phyloP scores from a whole-genome alignment of 2,113 vertebrate genomes.

The Saccopteryx leptura region DNA sequence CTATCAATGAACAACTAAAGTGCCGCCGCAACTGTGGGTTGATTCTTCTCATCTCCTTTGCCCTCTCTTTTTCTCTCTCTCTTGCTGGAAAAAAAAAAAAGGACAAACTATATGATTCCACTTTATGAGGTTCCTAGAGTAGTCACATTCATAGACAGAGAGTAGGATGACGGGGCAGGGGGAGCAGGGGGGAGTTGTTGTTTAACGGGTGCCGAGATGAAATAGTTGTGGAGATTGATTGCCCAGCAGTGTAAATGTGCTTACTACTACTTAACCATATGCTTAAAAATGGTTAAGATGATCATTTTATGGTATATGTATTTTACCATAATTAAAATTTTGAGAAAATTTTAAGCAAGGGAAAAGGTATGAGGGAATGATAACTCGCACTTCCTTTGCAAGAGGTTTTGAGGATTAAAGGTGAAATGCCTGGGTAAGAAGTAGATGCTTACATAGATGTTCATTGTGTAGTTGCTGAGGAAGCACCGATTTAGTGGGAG shows the following conservation, averaged over 20 bases:
- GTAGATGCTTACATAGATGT: neutral
- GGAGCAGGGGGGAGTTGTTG: neutral
- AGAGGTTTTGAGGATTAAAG: neutral
- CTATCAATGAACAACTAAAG: too few relatives aligned
- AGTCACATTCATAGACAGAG: too few relatives aligned
- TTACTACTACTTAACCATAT: neutral
- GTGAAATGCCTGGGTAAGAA: neutral
- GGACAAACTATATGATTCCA: neutral
- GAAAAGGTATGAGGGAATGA: too few relatives aligned
- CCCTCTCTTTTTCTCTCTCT: too few relatives aligned
- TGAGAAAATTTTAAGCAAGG: neutral
- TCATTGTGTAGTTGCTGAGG: neutral
- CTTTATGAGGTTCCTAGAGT: too few relatives aligned
- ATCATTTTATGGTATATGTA: neutral
- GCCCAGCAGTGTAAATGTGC: fast-evolving
- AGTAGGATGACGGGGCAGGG: neutral
- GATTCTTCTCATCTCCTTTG: too few relatives aligned
- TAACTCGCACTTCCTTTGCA: neutral
- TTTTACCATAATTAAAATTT: neutral
- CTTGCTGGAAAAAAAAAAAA: neutral
- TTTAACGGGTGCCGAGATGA: neutral
- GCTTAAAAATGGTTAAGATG: neutral
- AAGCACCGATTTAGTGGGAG: neutral
- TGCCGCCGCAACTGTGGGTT: too few relatives aligned
- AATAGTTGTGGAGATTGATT: neutral